Evolutionary conservation across 2,113 vertebrate genomes (phyloP).

Genomic region (Microtus oregoni): DNA sequence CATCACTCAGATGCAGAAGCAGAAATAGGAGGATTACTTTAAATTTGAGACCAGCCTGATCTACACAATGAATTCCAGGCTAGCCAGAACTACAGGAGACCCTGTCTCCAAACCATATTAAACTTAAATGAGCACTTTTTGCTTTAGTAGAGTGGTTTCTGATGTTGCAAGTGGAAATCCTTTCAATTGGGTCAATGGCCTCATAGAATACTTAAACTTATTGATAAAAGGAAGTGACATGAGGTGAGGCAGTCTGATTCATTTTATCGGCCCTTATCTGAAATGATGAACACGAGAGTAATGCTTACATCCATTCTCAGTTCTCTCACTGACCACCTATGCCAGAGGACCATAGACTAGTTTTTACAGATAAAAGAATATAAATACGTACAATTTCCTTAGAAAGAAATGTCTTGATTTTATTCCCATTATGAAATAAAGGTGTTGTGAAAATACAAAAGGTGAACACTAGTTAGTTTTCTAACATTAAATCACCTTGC

Average conservation of each 20-base stretch:
- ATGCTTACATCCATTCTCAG: not conserved
- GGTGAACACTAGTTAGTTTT: constrained; percentile 26
- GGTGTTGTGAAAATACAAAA: constrained; percentile 16
- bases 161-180: not conserved
- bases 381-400: constrained; percentile 45
- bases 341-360: not conserved
- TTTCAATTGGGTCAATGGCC: not conserved
- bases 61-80: not conserved
- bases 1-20: not conserved
- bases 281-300: not conserved
- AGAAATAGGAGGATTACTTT: not conserved
- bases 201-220: not conserved
- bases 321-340: not conserved
- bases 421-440: constrained; percentile 65
- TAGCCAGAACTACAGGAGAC: not conserved
- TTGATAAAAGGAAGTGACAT: not conserved
- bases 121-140: not conserved
- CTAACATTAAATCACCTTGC: not conserved
- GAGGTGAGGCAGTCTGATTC: not conserved
- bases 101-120: not conserved
- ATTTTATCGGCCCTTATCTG: not conserved
- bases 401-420: constrained; percentile 59
- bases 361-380: constrained; percentile 8
- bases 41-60: not conserved
- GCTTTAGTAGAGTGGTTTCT: not conserved